Evolutionary conservation across 2,797 vertebrate species (phyloP).

Genomic region (Pangasius krempfi): DNA sequence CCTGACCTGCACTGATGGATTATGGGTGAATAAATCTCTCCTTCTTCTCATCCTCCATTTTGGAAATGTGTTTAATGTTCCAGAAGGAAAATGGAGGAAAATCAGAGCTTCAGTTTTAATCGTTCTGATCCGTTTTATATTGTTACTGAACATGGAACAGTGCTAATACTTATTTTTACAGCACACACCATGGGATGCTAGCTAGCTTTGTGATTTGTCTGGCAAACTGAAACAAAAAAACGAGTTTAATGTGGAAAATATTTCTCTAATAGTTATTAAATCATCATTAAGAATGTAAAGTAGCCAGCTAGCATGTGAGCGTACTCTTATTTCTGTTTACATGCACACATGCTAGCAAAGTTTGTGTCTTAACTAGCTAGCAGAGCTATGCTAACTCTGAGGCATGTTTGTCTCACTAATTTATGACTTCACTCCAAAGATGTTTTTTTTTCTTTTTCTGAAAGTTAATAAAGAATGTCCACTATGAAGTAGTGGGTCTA

Average conservation of each 20-base stretch:
- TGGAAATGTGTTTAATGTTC: neutral
- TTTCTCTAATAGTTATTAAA: too few species aligned
- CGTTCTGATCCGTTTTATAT: neutral
- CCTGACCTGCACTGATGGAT: slow-evolving; percentile 2
- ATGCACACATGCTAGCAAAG: neutral
- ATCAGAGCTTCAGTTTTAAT: neutral
- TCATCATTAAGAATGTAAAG: neutral
- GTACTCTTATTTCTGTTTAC: neutral
- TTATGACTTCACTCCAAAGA: too few species aligned
- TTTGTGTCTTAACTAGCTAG: neutral
- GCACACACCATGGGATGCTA: neutral
- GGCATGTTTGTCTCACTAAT: too few species aligned
- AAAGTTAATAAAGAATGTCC: neutral
- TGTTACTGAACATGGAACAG: neutral
- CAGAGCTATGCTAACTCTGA: neutral
- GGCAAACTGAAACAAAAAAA: neutral
- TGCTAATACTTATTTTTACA: neutral
- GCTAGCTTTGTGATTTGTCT: neutral
- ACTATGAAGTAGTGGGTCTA: neutral
- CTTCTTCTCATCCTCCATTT: neutral
- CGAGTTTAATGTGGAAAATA: too few species aligned
- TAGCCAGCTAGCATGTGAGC: neutral
- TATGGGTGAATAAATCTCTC: neutral
- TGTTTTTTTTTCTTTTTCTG: neutral
- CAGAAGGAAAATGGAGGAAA: neutral